A percentile compares a stretch with the other conserved stretches of the same genome.
Evolutionary conservation across 2,888 invertebrate species (phyloP).

Genomic region (Hypena proboscidalis): DNA sequence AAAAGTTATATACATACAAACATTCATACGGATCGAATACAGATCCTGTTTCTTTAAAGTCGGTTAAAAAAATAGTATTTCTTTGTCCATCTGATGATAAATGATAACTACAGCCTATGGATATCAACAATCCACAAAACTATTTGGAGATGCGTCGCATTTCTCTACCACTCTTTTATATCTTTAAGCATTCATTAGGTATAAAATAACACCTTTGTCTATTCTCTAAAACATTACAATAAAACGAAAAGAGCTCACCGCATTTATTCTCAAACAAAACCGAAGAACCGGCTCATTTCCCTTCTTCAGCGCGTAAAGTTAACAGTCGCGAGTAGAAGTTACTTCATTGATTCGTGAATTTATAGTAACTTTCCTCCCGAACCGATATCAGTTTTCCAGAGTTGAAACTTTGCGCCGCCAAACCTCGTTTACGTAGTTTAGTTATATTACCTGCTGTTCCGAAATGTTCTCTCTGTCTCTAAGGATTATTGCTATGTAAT

Average conservation of each 20-base stretch:
- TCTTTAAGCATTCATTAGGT: no score
- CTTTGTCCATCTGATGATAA: no score
- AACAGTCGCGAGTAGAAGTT: constrained; percentile 15
- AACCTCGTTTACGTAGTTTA: constrained; percentile 21
- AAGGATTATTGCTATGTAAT: background rate
- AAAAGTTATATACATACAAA: no score
- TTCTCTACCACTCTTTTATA: no score
- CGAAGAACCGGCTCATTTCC: constrained; percentile 8
- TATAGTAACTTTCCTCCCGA: constrained; percentile 5
- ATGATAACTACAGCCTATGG: no score
- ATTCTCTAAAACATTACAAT: no score
- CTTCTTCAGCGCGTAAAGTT: constrained; percentile 10
- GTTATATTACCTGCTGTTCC: constrained; percentile 9
- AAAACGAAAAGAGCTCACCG: background rate
- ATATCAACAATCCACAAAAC: no score
- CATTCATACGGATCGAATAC: no score
- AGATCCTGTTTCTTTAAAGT: no score
- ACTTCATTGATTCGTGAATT: constrained; percentile 14
- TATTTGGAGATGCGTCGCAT: no score
- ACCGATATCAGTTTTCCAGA: constrained; percentile 22
- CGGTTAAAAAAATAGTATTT: no score
- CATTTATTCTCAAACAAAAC: background rate
- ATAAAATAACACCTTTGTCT: no score
- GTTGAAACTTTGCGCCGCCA: constrained; percentile 18
- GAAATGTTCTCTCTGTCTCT: background rate